phyloP scores from a whole-genome alignment of 2,113 vertebrate genomes.

The mouse (Mus musculus) region DNA sequence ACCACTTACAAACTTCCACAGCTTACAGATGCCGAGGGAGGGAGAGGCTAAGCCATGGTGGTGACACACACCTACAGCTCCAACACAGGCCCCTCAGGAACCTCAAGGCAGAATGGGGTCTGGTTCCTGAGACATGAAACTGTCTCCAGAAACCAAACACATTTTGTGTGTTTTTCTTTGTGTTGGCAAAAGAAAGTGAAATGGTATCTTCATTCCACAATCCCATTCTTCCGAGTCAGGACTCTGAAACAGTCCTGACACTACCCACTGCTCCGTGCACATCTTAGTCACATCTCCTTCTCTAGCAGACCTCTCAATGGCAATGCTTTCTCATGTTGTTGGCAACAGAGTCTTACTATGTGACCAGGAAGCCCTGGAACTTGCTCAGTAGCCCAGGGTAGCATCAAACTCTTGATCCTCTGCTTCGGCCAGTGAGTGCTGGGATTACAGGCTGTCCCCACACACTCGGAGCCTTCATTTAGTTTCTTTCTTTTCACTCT shows the following conservation, averaged over 20 bases:
- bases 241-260: background rate
- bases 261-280: background rate
- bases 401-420: background rate
- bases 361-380: background rate
- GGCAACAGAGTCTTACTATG: too few relatives aligned
- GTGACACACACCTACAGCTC: background rate
- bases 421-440: background rate
- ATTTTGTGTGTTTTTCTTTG: background rate
- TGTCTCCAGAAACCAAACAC: background rate
- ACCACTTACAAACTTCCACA: background rate
- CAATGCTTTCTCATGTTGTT: background rate
- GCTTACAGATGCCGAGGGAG: background rate
- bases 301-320: background rate
- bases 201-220: background rate
- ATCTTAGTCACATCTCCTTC: background rate
- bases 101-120: background rate
- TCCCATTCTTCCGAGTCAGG: background rate
- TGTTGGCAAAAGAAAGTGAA: slow-evolving; percentile 6
- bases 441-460: background rate
- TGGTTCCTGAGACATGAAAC: background rate
- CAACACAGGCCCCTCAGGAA: background rate
- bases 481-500: background rate
- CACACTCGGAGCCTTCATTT: background rate
- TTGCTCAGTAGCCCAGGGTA: background rate
- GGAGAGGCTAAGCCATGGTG: background rate